Evolutionary conservation across 2,888 invertebrate species (phyloP).

Genomic region (Drosophila neotestacea): DNA sequence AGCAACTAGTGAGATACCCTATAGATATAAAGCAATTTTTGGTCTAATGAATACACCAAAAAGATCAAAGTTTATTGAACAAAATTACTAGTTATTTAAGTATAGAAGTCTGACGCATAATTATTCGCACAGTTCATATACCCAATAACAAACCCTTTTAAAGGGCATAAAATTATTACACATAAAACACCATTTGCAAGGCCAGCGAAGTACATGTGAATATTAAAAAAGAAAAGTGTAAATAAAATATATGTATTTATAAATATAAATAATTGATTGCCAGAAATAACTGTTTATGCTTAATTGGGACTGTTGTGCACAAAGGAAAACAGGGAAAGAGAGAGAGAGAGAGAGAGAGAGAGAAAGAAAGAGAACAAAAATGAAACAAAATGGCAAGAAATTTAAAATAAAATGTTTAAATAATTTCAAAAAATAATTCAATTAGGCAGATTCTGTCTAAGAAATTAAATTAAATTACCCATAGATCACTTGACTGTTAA

Average conservation of each 20-base stretch:
- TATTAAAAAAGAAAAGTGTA: background rate
- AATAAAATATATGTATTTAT: constrained; percentile 2
- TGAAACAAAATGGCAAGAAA: too few relatives aligned
- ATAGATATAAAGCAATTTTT: background rate
- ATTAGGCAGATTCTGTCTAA: background rate
- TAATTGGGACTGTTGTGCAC: background rate
- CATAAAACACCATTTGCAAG: constrained; percentile 6
- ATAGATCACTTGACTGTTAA: constrained; percentile 3
- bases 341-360: too few relatives aligned
- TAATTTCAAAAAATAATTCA: background rate
- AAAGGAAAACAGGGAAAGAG: background rate
- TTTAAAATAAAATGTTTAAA: too few relatives aligned
- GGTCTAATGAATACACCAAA: background rate
- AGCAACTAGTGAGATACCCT: background rate
- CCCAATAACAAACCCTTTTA: background rate
- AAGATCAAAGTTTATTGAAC: too few relatives aligned
- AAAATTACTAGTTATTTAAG: background rate
- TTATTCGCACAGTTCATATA: background rate
- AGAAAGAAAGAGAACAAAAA: too few relatives aligned
- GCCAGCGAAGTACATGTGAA: background rate
- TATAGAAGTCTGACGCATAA: background rate
- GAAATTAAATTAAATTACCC: background rate
- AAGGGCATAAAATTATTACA: background rate
- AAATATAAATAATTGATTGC: constrained; percentile 3
- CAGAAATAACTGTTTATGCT: constrained; percentile 8